Evolutionary conservation across 2,797 vertebrate genomes (phyloP).

Genomic region (Falco berigora): DNA sequence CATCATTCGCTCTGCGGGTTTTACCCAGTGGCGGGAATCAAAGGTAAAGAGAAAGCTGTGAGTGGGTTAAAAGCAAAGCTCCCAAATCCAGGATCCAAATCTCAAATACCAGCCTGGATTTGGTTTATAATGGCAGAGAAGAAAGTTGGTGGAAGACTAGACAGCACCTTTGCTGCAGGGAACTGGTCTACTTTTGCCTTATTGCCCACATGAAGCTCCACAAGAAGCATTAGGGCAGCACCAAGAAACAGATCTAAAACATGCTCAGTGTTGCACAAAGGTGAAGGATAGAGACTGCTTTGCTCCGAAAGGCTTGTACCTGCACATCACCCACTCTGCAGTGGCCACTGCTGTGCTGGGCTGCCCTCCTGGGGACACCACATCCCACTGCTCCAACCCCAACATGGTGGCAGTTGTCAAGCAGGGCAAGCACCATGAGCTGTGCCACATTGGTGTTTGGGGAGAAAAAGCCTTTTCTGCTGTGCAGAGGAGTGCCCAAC

Average conservation of each 20-base stretch:
- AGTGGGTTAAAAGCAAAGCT: background rate
- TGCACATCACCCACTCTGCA: background rate
- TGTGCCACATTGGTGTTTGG: background rate
- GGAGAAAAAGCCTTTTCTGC: background rate
- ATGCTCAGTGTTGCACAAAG: background rate
- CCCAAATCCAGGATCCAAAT: background rate
- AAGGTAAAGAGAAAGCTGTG: background rate
- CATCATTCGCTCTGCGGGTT: background rate
- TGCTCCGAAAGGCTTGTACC: background rate
- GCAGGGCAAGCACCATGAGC: background rate
- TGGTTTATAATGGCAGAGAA: background rate
- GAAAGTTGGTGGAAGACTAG: background rate
- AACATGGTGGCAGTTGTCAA: background rate
- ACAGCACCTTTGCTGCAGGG: background rate
- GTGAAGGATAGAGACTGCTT: background rate
- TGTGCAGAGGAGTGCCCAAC: background rate
- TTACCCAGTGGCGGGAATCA: background rate
- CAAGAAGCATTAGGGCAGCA: background rate
- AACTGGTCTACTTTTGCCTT: background rate
- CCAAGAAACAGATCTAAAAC: background rate
- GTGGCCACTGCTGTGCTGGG: background rate
- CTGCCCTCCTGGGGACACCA: accelerated
- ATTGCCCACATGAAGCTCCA: background rate
- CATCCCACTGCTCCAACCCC: too few species aligned
- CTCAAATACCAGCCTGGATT: background rate